A percentile compares a stretch with the other conserved stretches of the same genome.
Evolutionary conservation across 2,888 invertebrate species (phyloP).

Genomic region (Diaphora mendica): DNA sequence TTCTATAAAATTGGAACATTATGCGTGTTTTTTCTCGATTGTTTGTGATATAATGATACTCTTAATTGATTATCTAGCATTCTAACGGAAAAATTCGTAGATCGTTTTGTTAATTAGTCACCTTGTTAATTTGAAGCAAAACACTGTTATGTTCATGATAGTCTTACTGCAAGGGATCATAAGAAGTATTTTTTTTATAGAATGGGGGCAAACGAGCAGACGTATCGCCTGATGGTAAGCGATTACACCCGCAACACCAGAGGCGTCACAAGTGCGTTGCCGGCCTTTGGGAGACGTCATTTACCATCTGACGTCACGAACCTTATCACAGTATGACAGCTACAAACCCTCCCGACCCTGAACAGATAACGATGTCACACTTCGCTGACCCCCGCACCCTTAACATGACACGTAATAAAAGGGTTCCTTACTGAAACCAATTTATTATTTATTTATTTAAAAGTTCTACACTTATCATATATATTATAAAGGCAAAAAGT

Average conservation of each 20-base stretch:
- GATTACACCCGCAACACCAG: no score
- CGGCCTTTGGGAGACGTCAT: no score
- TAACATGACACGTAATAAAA: background rate
- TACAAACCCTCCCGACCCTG: background rate
- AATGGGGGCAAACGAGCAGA: no score
- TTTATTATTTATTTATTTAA: background rate
- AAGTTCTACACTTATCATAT: background rate
- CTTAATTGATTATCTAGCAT: slow-evolving; percentile 21
- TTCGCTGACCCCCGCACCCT: background rate
- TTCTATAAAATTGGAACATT: slow-evolving; percentile 44
- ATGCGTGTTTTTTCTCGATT: slow-evolving; percentile 42
- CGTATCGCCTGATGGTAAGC: no score
- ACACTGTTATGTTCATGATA: background rate
- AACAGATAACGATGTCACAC: background rate
- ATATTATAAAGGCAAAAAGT: no score
- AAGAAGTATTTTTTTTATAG: no score
- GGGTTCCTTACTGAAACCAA: background rate
- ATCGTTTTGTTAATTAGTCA: slow-evolving; percentile 2
- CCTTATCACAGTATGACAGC: background rate
- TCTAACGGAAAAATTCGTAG: slow-evolving; percentile 20
- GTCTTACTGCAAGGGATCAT: background rate
- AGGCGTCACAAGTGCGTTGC: no score
- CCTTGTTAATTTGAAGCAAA: background rate
- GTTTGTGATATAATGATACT: slow-evolving; percentile 29
- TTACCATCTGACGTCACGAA: background rate